A percentile compares a stretch with the other conserved stretches of the same genome.
phyloP scores from a whole-genome alignment of 2,888 invertebrate species.

The Limnephilus auricula region DNA sequence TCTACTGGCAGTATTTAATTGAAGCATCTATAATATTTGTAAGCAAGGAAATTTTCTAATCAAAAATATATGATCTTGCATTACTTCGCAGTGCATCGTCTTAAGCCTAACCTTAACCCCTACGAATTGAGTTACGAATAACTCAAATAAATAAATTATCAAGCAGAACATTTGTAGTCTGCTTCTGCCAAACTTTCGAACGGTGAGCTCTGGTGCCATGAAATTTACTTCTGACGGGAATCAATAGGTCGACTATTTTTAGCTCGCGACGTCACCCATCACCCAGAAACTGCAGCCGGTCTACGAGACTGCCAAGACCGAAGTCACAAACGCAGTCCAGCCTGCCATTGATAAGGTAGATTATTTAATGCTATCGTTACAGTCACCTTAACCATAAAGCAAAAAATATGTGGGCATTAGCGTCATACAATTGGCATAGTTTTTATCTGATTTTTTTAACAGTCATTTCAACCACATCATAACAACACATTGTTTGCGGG shows the following conservation, averaged over 20 bases:
- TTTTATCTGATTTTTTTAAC: not conserved
- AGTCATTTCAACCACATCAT: not conserved
- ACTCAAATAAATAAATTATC: not conserved
- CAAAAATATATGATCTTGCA: too few relatives aligned
- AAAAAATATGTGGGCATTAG: not conserved
- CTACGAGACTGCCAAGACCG: constrained; percentile 78
- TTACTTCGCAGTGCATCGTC: too few relatives aligned
- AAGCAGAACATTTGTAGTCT: not conserved
- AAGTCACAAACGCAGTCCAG: constrained; percentile 76
- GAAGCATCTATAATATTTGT: too few relatives aligned
- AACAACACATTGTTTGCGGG: too few relatives aligned
- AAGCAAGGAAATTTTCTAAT: too few relatives aligned
- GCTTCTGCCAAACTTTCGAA: not conserved
- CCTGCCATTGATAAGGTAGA: not conserved
- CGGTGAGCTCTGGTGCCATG: not conserved
- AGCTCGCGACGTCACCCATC: constrained; percentile 77
- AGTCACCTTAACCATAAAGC: not conserved
- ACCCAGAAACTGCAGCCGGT: constrained; percentile 81
- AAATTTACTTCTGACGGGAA: not conserved
- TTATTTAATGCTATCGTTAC: not conserved
- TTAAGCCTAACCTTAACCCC: too few relatives aligned
- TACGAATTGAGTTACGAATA: too few relatives aligned
- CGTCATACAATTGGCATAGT: not conserved
- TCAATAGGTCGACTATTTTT: not conserved
- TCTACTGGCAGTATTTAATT: too few relatives aligned